Conservation (phyloP, 2,797 vertebrate genomes). For the Salmo trutta region DNA sequence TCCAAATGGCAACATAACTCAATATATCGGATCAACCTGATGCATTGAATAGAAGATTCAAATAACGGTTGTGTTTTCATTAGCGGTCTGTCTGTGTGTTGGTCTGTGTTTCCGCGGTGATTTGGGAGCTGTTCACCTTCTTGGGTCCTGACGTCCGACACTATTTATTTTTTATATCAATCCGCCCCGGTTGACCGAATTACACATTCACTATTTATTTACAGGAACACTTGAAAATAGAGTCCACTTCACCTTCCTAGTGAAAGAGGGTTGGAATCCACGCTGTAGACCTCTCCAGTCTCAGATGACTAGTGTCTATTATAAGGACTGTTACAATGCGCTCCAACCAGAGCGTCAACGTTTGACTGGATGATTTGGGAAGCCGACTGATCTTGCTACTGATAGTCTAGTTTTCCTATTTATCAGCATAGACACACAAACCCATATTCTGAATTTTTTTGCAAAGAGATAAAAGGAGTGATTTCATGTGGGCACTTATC, state of each 20-base stretch:
- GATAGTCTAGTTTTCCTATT: neutral
- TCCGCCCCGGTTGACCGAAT: neutral
- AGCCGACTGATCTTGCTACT: neutral
- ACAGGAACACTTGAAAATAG: neutral
- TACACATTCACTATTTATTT: neutral
- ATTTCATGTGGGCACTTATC: neutral
- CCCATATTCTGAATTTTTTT: neutral
- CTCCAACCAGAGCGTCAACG: neutral
- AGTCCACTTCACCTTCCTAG: neutral
- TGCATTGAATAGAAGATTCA: neutral
- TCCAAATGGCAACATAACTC: neutral
- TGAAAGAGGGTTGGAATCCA: neutral
- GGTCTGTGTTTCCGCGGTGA: neutral
- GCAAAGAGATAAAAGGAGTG: too few species aligned
- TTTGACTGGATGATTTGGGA: neutral
- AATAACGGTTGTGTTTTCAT: neutral
- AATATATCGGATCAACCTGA: constrained; percentile 16
- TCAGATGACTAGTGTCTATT: too few species aligned
- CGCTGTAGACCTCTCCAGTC: neutral
- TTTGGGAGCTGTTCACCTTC: constrained; percentile 9
- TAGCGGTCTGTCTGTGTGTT: neutral
- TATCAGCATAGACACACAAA: neutral
- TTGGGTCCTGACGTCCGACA: constrained; percentile 5
- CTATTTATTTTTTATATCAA: neutral
- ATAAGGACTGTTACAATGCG: neutral